phyloP scores from a whole-genome alignment of 2,113 vertebrate genomes.

The Syngnathoides biaculeatus region DNA sequence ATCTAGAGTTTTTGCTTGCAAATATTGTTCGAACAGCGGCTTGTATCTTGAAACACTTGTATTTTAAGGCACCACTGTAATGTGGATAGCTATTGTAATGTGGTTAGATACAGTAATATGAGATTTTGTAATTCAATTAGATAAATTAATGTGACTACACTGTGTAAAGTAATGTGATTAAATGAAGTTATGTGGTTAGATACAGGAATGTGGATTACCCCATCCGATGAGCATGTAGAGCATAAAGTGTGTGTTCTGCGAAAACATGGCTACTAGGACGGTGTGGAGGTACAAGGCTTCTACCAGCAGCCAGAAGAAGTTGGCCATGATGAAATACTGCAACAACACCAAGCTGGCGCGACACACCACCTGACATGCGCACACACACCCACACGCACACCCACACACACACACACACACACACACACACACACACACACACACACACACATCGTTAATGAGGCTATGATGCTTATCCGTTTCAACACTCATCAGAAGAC shows the following conservation, averaged over 20 bases:
- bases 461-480: background rate
- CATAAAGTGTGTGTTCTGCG: slow-evolving; percentile 76
- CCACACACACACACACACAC: background rate
- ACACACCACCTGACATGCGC: slow-evolving; percentile 77
- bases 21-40: too few species aligned
- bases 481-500: background rate
- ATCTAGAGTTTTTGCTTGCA: too few species aligned
- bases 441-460: background rate
- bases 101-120: too few species aligned
- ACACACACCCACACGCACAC: too few species aligned
- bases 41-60: too few species aligned
- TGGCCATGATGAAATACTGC: slow-evolving; percentile 89
- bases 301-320: slow-evolving; percentile 92
- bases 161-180: too few species aligned
- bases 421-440: background rate
- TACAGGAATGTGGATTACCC: slow-evolving; percentile 72
- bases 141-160: too few species aligned
- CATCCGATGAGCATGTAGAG: slow-evolving; percentile 89
- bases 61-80: too few species aligned
- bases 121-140: too few species aligned
- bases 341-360: slow-evolving; percentile 85
- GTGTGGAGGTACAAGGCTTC: slow-evolving; percentile 89
- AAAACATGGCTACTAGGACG: slow-evolving; percentile 81
- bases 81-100: too few species aligned
- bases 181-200: too few species aligned